phyloP scores from a whole-genome alignment of 2,888 invertebrate genomes.

The Junonia oenone region DNA sequence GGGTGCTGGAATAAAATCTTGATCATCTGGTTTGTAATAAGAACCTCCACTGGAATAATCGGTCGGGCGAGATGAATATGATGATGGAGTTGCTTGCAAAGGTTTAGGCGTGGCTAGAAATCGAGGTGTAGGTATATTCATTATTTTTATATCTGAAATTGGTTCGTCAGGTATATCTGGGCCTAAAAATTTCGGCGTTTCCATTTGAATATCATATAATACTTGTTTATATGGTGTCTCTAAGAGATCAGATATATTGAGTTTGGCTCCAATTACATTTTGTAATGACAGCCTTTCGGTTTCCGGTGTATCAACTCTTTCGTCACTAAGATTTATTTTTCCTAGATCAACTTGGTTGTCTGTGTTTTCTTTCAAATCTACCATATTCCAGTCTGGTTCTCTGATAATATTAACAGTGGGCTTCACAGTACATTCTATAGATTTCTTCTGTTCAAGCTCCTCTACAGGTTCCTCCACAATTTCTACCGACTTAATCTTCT shows the following conservation, averaged over 20 bases:
- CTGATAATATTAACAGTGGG: slow-evolving; percentile 55
- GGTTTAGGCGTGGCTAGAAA: slow-evolving; percentile 69
- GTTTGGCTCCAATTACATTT: slow-evolving; percentile 63
- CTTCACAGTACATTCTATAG: slow-evolving; percentile 33
- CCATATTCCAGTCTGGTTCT: slow-evolving; percentile 20
- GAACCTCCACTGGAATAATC: slow-evolving; percentile 82
- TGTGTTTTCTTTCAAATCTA: slow-evolving; percentile 24
- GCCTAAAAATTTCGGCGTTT: slow-evolving; percentile 77
- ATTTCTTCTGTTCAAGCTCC: slow-evolving; percentile 13
- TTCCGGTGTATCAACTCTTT: slow-evolving; percentile 60
- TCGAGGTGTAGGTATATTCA: slow-evolving; percentile 78
- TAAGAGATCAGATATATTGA: slow-evolving; percentile 70
- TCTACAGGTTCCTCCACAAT: slow-evolving; percentile 30
- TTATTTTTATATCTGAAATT: slow-evolving; percentile 77
- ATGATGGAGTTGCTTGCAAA: slow-evolving; percentile 56
- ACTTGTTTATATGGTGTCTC: slow-evolving; percentile 81
- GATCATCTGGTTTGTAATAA: slow-evolving; percentile 82
- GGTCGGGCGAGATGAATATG: slow-evolving; percentile 69
- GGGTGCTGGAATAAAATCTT: slow-evolving; percentile 60
- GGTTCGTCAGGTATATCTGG: slow-evolving; percentile 64
- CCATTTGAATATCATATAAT: slow-evolving; percentile 67
- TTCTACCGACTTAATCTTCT: slow-evolving; percentile 36
- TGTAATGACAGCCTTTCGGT: slow-evolving; percentile 58
- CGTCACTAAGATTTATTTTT: slow-evolving; percentile 36
- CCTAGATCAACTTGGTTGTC: slow-evolving; percentile 37